Percentiles rank a stretch among this genome's conserved stretches.
Evolutionary conservation across 2,113 vertebrate genomes (phyloP).

Genomic region (Cyanistes caeruleus): DNA sequence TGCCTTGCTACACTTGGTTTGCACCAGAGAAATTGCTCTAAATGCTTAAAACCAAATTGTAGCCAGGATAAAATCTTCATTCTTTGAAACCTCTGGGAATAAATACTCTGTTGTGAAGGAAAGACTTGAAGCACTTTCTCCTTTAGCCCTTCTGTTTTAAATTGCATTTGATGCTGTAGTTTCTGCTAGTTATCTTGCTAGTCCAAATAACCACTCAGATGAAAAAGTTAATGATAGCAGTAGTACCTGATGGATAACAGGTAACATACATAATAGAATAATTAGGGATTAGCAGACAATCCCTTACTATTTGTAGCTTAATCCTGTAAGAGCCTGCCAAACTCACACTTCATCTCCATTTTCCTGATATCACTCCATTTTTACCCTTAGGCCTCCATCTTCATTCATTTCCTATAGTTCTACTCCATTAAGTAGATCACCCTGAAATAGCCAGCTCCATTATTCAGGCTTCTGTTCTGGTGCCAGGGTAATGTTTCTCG

Average conservation of each 20-base stretch:
- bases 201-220: neutral
- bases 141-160: neutral
- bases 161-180: neutral
- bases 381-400: slow-evolving; percentile 25
- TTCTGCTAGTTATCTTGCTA: neutral
- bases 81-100: neutral
- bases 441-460: slow-evolving; percentile 8
- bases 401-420: neutral
- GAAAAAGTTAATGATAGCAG: neutral
- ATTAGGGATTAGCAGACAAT: neutral
- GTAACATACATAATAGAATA: neutral
- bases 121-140: neutral
- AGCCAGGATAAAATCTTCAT: neutral
- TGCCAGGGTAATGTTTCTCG: neutral
- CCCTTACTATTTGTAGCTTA: neutral
- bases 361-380: neutral
- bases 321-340: neutral
- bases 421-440: slow-evolving; percentile 4
- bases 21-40: neutral
- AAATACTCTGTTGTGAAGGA: neutral
- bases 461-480: slow-evolving; percentile 16
- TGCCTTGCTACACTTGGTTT: neutral
- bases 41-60: neutral
- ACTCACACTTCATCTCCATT: neutral
- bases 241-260: neutral